Base-by-base conservation (phyloP, 1,140 invertebrate species). In the Drosophila auraria region DNA sequence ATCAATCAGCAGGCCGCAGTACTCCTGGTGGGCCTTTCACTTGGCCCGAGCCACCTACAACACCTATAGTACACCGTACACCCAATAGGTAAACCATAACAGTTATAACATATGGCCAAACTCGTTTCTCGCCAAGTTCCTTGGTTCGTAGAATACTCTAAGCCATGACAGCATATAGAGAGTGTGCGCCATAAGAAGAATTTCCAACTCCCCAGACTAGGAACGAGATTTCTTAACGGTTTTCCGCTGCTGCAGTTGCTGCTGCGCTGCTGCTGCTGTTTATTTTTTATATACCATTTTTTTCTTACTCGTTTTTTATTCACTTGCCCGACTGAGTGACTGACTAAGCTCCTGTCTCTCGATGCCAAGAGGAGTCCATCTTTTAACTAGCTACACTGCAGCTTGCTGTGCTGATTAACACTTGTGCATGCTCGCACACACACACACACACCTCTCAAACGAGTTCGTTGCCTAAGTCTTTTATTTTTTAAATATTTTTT, bases 401-500 rank as follows among this genome's bases (percentile, higher is more conserved):
- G 76, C 65, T 80, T 69, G 83, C 79, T 76, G 75, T 75, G 80
- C 83, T 87, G 86, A 87, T 87, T 87, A 87, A 87, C 83, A 87
- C 83, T 87, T 82, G 69, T 74, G 69, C 68, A 66, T 68, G 76
- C 81, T 25, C 42, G 7, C 60, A 17, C 45, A 50, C 7, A 33
- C 72, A 65, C 68, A 66, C 58, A 60, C 45, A 76, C 44, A 71
- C 40, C 20, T n/a, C 54, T 57, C 78, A 90, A 89, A 89, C 86
- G 84, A 89, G 86, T 89, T 89, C 86, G 86, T 89, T 89, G 86
- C 82, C 75, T 89, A 89, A 89, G 86, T 89, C 86, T 89, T 90
- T 90, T 89, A 89, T 74, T 74, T 74, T 71, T 69, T 17, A 69
- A 71, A 86, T 86, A 86, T 86, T 78, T 84, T 78, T 63, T 20